Evolutionary conservation across 2,888 invertebrate genomes (phyloP), one percentile per base, ranked within the genome.

Genomic region (Leucania comma): DNA sequence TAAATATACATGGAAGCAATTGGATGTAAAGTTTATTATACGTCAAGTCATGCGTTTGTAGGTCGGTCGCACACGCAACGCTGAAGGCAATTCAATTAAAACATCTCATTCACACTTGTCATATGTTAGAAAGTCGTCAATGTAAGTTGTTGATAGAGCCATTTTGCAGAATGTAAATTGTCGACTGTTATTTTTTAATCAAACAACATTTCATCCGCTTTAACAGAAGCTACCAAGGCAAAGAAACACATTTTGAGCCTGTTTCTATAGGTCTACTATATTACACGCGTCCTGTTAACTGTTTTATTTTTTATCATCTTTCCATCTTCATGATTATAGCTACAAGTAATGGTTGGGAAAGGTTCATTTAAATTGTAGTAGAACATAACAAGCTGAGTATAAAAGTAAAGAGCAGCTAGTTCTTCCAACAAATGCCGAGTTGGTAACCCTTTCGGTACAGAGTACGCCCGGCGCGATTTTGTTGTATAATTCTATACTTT

Each of bases 81-180:
- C 88, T 80, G 67, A 78, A 86, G 85, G 91, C 90, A 72, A 88
- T 91, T 89, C 86, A 89, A 91, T 90, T 91, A 90, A 87, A 86
- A 85, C 85, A 87, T 84, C 85, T 87, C 83, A 84, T 86, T 89
- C 82, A 84, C 86, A 90, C 90, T 82, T 86, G 88, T 87, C 87
- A 87, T 86, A 84, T 88, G 87, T 82, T 86, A 88, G 88, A 90
- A 89, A 88, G 88, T 88, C 74, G 83, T 72, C 83, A 76, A 81
- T 71, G 79, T 84, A 84, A 86, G 84, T 85, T 80, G 81, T 73
- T 80, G 84, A 87, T 86, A 80, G 84, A 87, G 85, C 81, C 80
- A 84, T 89, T 86, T 81, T 75, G 75, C 80, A 76, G 78, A 74
- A 81, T 82, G 80, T 78, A 74, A 83, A 78, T 79, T 70, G 64